Evolutionary conservation across 2,797 vertebrate genomes (phyloP).

Genomic region (Molothrus aeneus): DNA sequence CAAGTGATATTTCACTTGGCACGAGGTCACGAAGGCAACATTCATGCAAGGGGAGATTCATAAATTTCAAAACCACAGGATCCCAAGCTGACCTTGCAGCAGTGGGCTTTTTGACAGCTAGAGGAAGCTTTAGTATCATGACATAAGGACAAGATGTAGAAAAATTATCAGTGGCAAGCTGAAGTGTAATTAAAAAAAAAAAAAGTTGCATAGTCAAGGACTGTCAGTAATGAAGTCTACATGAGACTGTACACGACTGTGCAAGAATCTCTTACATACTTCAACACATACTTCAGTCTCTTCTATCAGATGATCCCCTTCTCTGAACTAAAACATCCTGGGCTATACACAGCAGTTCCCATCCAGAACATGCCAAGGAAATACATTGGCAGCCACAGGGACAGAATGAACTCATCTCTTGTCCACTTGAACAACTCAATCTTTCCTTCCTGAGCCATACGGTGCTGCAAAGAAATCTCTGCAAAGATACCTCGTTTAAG

Average conservation of each 20-base stretch:
- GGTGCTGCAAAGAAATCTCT: background rate
- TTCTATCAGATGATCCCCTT: background rate
- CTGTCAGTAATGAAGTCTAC: background rate
- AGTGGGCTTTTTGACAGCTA: background rate
- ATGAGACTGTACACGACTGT: background rate
- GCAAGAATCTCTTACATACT: background rate
- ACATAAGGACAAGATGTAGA: background rate
- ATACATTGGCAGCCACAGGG: background rate
- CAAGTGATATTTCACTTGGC: background rate
- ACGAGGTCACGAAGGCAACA: background rate
- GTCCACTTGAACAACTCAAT: background rate
- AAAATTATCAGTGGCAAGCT: background rate
- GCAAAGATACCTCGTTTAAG: rapidly evolving
- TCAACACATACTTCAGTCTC: background rate
- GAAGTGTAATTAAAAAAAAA: background rate
- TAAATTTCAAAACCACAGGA: background rate
- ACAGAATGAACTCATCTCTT: background rate
- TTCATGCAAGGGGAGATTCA: background rate
- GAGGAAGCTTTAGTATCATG: background rate
- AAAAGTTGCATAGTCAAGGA: background rate
- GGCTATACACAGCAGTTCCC: background rate
- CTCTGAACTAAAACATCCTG: background rate
- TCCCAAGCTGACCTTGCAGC: background rate
- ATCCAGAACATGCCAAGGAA: rapidly evolving
- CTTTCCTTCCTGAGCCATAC: rapidly evolving